Evolutionary conservation across 2,797 vertebrate genomes (phyloP), one percentile per base, ranked within the genome.

Genomic region (Spondyliosoma cantharus): DNA sequence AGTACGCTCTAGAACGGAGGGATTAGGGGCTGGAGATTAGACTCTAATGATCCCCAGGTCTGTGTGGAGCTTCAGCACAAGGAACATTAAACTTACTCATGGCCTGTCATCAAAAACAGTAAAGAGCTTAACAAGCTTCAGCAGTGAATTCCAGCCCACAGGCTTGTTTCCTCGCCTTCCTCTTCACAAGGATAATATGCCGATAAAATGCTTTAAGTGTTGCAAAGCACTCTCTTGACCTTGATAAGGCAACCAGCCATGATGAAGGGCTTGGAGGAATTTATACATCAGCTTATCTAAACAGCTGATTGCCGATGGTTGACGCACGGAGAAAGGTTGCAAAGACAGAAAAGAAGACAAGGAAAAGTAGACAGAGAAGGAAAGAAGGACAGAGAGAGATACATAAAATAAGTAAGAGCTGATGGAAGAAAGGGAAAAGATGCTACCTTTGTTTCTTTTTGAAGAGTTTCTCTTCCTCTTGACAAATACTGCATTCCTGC

Each of bases 201-300:
- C 32, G 89, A 94, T 93, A 90, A 91, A 91, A 90, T 46, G 54
- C 87, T 85, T 77, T 86, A 89, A 92, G 81, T 86, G 80, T 87
- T 89, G 81, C 76, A 76, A 87, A 69, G 72, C 71, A 68, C 81
- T 86, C 82, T 88, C 61, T 86, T 94, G 90, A 91, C 93, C 94
- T 93, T 90, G 92, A 92, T 92, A 90, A 93, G 80, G 84, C 90
- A 90, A 85, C 62, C 76, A 87, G 83, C 87, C 87, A 80, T 83
- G 78, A 87, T 86, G 87, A 74, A 58, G 78, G 81, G 50, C 82
- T 78, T 20, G 43, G 48, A 63, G 78, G 86, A 84, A 86, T 89
- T 85, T 71, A 89, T 88, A 78, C 68, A 86, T 79, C 53, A 65
- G 71, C 81, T 91, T 91, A 93, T 93, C 88, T 86, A 80, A 91